Evolutionary conservation across 1,140 invertebrate genomes (phyloP).

Genomic region (Proctacanthus coquilletti): DNA sequence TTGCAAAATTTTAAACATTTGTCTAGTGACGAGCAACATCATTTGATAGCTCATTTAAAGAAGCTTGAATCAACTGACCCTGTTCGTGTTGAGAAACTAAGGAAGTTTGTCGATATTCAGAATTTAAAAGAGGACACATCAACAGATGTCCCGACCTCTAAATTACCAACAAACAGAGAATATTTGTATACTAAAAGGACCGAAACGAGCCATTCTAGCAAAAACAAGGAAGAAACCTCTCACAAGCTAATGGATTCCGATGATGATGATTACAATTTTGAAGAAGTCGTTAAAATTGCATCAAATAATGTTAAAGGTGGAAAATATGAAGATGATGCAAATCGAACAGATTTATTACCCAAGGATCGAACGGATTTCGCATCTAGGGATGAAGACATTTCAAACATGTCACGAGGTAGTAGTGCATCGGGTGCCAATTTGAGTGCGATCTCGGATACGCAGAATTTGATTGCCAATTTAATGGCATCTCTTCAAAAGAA

Average conservation of each 20-base stretch:
- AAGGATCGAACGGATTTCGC: slow-evolving; percentile 1
- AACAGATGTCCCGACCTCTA: too few relatives aligned
- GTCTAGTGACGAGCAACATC: slow-evolving; percentile 58
- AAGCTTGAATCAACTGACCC: slow-evolving; percentile 57
- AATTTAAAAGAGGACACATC: slow-evolving; percentile 24
- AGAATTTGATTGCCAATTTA: slow-evolving; percentile 43
- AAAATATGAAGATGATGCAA: slow-evolving; percentile 32
- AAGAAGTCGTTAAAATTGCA: slow-evolving; percentile 48
- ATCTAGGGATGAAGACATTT: slow-evolving; percentile 14
- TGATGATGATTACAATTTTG: slow-evolving; percentile 50
- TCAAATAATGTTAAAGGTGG: slow-evolving; percentile 37
- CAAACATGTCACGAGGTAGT: slow-evolving; percentile 9
- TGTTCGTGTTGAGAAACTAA: slow-evolving; percentile 48
- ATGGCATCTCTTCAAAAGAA: slow-evolving; percentile 41
- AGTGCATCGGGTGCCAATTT: slow-evolving; percentile 21
- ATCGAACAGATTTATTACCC: too few relatives aligned
- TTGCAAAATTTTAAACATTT: slow-evolving; percentile 66
- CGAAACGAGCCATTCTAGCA: too few relatives aligned
- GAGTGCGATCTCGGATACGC: slow-evolving; percentile 39
- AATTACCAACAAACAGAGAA: too few relatives aligned
- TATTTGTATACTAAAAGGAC: too few relatives aligned
- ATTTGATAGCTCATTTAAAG: slow-evolving; percentile 59
- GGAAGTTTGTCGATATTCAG: slow-evolving; percentile 45
- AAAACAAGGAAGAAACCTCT: too few relatives aligned
- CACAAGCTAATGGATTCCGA: too few relatives aligned